Evolutionary conservation across 2,888 invertebrate genomes (phyloP).

Genomic region (Eupithecia subumbrata): DNA sequence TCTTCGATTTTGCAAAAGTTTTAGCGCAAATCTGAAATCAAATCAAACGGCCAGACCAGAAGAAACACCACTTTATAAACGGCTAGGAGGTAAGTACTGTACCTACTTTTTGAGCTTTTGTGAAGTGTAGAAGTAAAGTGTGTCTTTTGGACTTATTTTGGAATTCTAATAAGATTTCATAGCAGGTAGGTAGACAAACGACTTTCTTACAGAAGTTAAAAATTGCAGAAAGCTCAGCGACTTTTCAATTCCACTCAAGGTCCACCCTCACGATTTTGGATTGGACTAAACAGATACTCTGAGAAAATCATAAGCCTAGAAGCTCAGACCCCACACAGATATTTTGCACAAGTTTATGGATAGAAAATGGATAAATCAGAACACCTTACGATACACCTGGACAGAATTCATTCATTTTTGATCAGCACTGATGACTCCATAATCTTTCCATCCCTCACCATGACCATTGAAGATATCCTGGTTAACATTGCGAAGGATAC

Average conservation of each 20-base stretch:
- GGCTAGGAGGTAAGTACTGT: too few species aligned
- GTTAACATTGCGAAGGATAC: constrained; percentile 44
- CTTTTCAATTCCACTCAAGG: not conserved
- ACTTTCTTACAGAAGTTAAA: not conserved
- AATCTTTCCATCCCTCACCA: constrained; percentile 43
- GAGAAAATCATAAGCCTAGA: not conserved
- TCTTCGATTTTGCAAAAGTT: not conserved
- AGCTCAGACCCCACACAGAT: not conserved
- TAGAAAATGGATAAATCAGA: constrained; percentile 17
- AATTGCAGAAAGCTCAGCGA: not conserved
- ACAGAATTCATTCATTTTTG: constrained; percentile 46
- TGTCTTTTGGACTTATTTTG: not conserved
- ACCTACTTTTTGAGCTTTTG: too few species aligned
- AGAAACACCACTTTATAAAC: too few species aligned
- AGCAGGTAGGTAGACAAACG: not conserved
- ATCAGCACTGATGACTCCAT: constrained; percentile 41
- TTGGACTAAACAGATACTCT: not conserved
- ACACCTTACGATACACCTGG: constrained; percentile 41
- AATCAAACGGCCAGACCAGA: too few species aligned
- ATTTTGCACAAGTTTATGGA: not conserved
- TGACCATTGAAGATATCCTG: constrained; percentile 47
- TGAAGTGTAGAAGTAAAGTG: not conserved
- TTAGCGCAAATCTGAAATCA: not conserved
- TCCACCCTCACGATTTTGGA: not conserved
- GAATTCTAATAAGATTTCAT: not conserved